Evolutionary conservation across 2,888 invertebrate species (phyloP).

Genomic region (Ormyrus thymus): DNA sequence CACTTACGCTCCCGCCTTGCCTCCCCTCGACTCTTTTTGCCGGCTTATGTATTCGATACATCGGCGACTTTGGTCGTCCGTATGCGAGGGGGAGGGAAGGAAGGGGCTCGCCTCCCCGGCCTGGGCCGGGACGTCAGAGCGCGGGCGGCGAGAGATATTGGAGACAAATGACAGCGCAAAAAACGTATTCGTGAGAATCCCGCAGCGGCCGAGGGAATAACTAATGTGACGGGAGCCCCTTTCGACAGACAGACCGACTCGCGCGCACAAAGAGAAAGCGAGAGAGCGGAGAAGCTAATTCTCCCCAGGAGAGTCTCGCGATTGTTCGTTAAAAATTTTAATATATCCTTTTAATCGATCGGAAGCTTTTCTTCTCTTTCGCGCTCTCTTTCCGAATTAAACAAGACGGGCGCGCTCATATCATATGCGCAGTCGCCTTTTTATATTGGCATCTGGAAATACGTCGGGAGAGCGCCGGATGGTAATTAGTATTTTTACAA

Average conservation of each 20-base stretch:
- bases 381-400: not conserved
- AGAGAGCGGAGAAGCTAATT: conserved; percentile 44
- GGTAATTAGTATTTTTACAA: not conserved
- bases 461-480: not conserved
- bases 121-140: conserved; percentile 46
- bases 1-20: conserved; percentile 60
- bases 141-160: conserved; percentile 70
- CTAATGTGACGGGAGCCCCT: conserved; percentile 54
- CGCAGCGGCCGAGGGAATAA: conserved; percentile 59
- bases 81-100: conserved; percentile 44
- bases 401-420: not conserved
- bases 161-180: conserved; percentile 74
- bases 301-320: conserved; percentile 46
- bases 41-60: conserved; percentile 73
- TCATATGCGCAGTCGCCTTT: not conserved
- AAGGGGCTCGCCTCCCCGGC: conserved; percentile 52
- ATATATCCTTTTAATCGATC: conserved; percentile 49
- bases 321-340: conserved; percentile 51
- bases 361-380: conserved; percentile 24
- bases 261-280: conserved; percentile 5
- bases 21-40: conserved; percentile 71
- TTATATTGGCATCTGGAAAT: not conserved
- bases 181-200: conserved; percentile 70
- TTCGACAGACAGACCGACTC: conserved; percentile 35
- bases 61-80: conserved; percentile 55